Evolutionary conservation across 2,888 invertebrate species (phyloP), one percentile per base, ranked within the genome.

Genomic region (Amphipoea oculea): DNA sequence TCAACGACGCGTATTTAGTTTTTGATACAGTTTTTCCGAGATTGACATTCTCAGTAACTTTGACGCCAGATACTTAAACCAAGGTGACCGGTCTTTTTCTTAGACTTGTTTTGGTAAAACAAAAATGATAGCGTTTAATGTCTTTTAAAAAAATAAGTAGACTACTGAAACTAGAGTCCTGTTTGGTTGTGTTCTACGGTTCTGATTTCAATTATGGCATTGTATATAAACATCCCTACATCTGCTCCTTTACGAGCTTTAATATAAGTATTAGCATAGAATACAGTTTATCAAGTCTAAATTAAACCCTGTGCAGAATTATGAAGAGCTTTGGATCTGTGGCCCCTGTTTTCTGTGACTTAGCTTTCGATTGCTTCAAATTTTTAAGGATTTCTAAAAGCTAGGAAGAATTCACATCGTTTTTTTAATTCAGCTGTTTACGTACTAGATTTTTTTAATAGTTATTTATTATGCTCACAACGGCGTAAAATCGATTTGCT

Each of bases 31-130:
- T 81, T 82, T 85, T 81, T 85, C 23, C 65, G 29, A 65, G 36
- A 73, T 79, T 80, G 80, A 82, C 48, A 67, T 79, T 60, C 60
- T 78, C 54, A 71, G 71, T 79, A 79, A 62, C 66, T 70, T 45
- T 69, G 54, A 70, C 60, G 80, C 66, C 60, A 60, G 42, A 48
- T 9, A 57, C 54, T 57, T 69, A 78, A 66, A 67, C 23, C 2
- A 48, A 62, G 68, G 78, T 78, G 84, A 60, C 12, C 29, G 23
- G 40, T 57, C n/a, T 62, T 62, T 83, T 79, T 65, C 6, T 76
- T 45, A 42, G n/a, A 7, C 9, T 57, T 42, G 54, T 54, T 54
- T 54, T 54, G 54, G 23, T 54, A 54, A 17, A 54, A 7, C 20
- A 20, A 20, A 54, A 54, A 54, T 20, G 20, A 20, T 20, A 3